Conservation (phyloP, 1,140 invertebrate genomes). For the Nixonia krombeini region DNA sequence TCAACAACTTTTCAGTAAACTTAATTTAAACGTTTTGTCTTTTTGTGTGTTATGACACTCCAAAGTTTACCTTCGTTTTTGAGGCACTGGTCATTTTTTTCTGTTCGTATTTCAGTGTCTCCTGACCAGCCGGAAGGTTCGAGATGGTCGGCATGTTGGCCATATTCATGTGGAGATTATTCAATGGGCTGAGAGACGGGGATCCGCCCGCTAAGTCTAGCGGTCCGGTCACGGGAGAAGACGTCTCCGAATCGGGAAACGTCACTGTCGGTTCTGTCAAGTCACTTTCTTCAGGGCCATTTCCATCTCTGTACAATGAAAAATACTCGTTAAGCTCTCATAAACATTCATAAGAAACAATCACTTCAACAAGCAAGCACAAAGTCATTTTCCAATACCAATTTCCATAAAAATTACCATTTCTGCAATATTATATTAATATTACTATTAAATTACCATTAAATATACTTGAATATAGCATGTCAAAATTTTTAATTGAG, state of each 20-base stretch:
- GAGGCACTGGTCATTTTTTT: constrained; percentile 83
- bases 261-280: constrained; percentile 80
- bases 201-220: constrained; percentile 56
- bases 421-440: too few relatives aligned
- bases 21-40: too few relatives aligned
- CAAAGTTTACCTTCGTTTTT: constrained; percentile 78
- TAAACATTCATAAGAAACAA: too few relatives aligned
- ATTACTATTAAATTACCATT: too few relatives aligned
- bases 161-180: constrained; percentile 65
- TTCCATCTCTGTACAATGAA: constrained; percentile 12
- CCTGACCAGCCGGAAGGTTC: constrained; percentile 66
- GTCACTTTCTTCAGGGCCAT: constrained; percentile 65
- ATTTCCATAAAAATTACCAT: too few relatives aligned
- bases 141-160: constrained; percentile 59
- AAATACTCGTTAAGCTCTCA: too few relatives aligned
- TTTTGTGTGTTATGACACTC: too few relatives aligned
- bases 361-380: too few relatives aligned
- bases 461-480: too few relatives aligned
- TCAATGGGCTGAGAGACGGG: constrained; percentile 66
- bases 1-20: too few relatives aligned
- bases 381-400: too few relatives aligned
- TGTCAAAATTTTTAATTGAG: too few relatives aligned
- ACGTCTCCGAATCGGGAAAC: constrained; percentile 83
- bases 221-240: constrained; percentile 65
- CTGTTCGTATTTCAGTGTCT: constrained; percentile 85